These are phyloP conservation scores for Lepidurus couesii DNA, from an alignment of 1,140 invertebrate genomes.

Conservation along the genomic window DNA sequence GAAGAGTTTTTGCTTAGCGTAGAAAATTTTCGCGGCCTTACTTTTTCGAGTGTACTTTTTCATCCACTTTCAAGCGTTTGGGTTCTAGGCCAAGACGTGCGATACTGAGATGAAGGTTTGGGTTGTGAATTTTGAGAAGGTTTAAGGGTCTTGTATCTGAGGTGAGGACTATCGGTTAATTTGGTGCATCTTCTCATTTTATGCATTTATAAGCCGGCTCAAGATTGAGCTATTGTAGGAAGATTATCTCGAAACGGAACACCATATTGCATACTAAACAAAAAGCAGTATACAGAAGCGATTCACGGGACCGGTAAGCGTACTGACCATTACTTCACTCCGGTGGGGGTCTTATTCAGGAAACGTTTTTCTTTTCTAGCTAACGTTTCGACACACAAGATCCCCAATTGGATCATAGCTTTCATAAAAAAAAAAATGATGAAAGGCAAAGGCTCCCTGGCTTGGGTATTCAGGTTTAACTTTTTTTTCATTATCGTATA, in stretches of 20 bases:
- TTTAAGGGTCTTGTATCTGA: too few species aligned
- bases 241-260: too few species aligned
- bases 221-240: too few species aligned
- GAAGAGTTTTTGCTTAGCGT: background rate
- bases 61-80: too few species aligned
- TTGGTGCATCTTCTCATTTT: too few species aligned
- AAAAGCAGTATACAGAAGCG: background rate
- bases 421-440: background rate
- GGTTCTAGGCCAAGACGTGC: too few species aligned
- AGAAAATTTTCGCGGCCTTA: background rate
- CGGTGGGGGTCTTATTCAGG: background rate
- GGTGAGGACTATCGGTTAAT: too few species aligned
- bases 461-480: background rate
- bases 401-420: background rate
- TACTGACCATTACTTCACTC: background rate
- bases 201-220: too few species aligned
- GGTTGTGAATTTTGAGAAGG: too few species aligned
- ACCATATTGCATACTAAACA: background rate
- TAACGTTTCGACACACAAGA: background rate
- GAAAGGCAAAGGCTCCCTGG: background rate
- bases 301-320: background rate
- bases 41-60: background rate
- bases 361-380: background rate
- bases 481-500: background rate
- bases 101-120: too few species aligned